Evolutionary conservation across 2,888 invertebrate genomes (phyloP), one percentile per base, ranked within the genome.

Genomic region (Marronus borbonicus): DNA sequence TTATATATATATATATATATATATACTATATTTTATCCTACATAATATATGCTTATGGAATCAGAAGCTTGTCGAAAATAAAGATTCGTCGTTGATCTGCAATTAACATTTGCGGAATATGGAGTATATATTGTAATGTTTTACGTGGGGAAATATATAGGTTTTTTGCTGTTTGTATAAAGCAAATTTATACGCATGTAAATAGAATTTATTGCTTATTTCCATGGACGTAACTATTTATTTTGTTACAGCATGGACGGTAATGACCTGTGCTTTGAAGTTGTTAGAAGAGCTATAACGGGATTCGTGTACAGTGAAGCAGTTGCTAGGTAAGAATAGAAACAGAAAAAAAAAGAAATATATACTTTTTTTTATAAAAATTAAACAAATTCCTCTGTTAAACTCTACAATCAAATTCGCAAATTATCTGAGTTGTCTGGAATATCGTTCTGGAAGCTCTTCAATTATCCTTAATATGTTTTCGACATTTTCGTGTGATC

Each of bases 231-330:
- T 31, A 20, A 65, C 28, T 50, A 12, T 65, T 65, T 62, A 14
- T 72, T 69, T 76, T 79, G 39, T 93, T 93, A 85, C 92, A 98
- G 98, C 89, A 97, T 98, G 97, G 98, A 99, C 88, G 99, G 99
- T 66, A 96, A 97, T 68, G 99, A 99, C 89, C 93, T 99, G 83
- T 99, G 98, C 90, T 98, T 97, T 89, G 99, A 99, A 91, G 97
- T 99, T 82, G 98, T 98, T 36, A 94, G 98, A 85, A 92, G 98
- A 86, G 99, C 99, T 31, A 94, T 95, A 49, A 96, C 97, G 76
- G 99, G 99, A 81, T 99, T 99, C 90, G 98, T 98, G 79, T 99
- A 99, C 90, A 99, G 99, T 87, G 99, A 99, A 91, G 98, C 98
- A 62, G 99, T 99, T 76, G 98, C 98, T 82, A 98, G 98, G 98